Evolutionary conservation across 2,797 vertebrate genomes (phyloP).

Genomic region (Channallabes apus): DNA sequence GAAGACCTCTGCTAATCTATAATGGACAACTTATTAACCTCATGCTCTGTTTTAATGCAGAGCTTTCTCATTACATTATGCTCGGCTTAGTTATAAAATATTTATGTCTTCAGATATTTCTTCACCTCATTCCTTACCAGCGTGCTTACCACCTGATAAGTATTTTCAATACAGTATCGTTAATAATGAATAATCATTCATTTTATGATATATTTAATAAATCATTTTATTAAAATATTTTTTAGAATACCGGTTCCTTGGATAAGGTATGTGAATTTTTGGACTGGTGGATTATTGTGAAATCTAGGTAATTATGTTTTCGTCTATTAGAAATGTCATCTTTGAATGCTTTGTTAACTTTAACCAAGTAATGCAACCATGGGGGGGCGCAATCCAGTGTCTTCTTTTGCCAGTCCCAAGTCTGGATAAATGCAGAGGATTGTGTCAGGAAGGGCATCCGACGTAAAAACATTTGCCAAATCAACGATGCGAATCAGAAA

Average conservation of each 20-base stretch:
- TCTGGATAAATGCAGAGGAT: too few relatives aligned
- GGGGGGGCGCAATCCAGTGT: too few relatives aligned
- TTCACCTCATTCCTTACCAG: background rate
- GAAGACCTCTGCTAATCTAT: background rate
- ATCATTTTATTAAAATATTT: background rate
- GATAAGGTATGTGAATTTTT: background rate
- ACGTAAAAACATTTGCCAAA: too few relatives aligned
- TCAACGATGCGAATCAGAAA: too few relatives aligned
- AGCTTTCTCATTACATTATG: background rate
- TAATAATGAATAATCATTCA: background rate
- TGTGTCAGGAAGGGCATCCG: too few relatives aligned
- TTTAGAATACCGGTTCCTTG: background rate
- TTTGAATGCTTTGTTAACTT: conserved; percentile 6
- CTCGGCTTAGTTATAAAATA: background rate
- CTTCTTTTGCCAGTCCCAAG: too few relatives aligned
- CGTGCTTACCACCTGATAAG: background rate
- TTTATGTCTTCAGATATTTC: conserved; percentile 1
- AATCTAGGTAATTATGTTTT: background rate
- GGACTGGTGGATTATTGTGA: background rate
- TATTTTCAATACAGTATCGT: background rate
- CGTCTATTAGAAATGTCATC: background rate
- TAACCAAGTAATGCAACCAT: too few relatives aligned
- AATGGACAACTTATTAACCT: background rate
- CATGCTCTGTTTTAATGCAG: background rate
- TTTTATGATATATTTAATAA: background rate